Evolutionary conservation across 2,888 invertebrate species (phyloP).

Genomic region (Rhorus exstirpatorius): DNA sequence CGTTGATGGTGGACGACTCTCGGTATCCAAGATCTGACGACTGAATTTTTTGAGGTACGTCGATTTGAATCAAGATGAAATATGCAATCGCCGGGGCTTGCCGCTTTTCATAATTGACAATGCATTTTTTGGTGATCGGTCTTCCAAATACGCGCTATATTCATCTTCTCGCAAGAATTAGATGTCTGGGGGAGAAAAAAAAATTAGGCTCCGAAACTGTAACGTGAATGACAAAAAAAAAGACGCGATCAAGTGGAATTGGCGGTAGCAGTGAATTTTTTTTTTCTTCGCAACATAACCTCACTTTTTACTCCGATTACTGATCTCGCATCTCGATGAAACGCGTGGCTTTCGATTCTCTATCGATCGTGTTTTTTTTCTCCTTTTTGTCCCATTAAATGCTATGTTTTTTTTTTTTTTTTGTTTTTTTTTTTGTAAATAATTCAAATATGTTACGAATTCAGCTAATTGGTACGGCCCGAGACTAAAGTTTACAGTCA

Average conservation of each 20-base stretch:
- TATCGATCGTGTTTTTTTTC: not conserved
- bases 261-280: conserved; percentile 7
- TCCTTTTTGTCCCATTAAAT: not conserved
- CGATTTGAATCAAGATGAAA: conserved; percentile 35
- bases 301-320: conserved; percentile 24
- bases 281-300: conserved; percentile 52
- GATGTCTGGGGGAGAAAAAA: not conserved
- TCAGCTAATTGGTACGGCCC: too few relatives aligned
- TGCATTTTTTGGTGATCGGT: conserved; percentile 17
- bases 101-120: conserved; percentile 59
- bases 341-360: not conserved
- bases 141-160: not conserved
- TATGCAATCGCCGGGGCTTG: conserved; percentile 36
- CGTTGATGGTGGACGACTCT: conserved; percentile 35
- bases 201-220: not conserved
- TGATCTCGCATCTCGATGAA: not conserved
- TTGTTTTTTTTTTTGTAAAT: too few relatives aligned
- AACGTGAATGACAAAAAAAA: not conserved
- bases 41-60: conserved; percentile 54
- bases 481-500: not conserved
- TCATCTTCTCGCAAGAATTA: not conserved
- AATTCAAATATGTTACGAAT: too few relatives aligned
- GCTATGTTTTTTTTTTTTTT: not conserved
- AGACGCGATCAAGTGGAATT: not conserved
- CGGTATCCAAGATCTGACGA: conserved; percentile 15